Percentiles rank a stretch among this genome's conserved stretches.
Conservation (phyloP, 2,888 invertebrate species). For the Chalcosyrphus nemorum region DNA sequence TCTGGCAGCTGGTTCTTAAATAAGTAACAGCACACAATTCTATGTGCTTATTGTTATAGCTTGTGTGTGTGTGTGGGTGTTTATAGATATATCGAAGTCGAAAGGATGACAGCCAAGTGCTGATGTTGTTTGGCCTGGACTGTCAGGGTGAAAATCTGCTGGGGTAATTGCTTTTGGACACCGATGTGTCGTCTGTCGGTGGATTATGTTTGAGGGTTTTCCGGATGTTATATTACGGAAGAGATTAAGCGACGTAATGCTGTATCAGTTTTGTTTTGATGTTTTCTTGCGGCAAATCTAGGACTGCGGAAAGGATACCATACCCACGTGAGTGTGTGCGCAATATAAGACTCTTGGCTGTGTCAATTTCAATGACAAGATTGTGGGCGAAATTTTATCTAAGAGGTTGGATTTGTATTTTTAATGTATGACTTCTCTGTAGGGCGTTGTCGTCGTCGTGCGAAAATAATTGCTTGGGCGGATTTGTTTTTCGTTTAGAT, state of each 20-base stretch:
- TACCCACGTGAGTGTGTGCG: background rate
- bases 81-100: conserved; percentile 5
- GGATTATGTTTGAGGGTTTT: conserved; percentile 56
- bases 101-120: conserved; percentile 58
- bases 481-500: too few relatives aligned
- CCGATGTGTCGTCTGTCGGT: conserved; percentile 45
- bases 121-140: conserved; percentile 19
- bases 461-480: background rate
- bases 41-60: conserved; percentile 20
- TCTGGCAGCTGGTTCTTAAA: conserved; percentile 21
- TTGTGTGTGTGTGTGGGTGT: background rate
- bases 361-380: background rate
- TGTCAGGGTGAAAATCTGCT: conserved; percentile 53
- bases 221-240: conserved; percentile 50
- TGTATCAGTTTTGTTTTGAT: conserved; percentile 56
- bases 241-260: conserved; percentile 53
- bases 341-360: background rate
- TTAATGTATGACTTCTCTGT: background rate
- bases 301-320: background rate
- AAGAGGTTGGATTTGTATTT: background rate
- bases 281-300: conserved; percentile 32
- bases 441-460: too few relatives aligned
- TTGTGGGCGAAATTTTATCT: background rate
- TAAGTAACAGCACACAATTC: conserved; percentile 24
- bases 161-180: conserved; percentile 67